These are phyloP conservation scores for Lutjanus campechanus DNA, from an alignment of 2,797 vertebrate species.

Conservation along the genomic window DNA sequence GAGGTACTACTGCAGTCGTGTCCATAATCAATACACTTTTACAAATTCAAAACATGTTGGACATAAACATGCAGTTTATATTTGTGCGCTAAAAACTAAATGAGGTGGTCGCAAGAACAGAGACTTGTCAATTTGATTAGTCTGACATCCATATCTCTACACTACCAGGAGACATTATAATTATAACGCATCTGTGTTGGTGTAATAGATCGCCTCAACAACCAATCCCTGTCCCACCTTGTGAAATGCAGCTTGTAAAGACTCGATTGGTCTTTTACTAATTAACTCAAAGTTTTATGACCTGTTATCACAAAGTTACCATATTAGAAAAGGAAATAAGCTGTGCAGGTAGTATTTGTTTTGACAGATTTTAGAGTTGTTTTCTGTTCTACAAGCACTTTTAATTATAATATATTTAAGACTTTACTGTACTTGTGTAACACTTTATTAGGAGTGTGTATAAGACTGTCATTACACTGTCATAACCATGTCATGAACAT, in stretches of 20 bases:
- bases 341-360: not conserved
- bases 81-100: not conserved
- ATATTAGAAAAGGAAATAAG: slow-evolving; percentile 24
- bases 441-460: too few species aligned
- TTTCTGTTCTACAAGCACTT: slow-evolving; percentile 48
- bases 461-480: too few species aligned
- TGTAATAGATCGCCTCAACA: not conserved
- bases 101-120: not conserved
- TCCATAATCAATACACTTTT: not conserved
- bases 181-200: not conserved
- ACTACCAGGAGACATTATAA: not conserved
- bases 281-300: not conserved
- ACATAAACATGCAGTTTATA: not conserved
- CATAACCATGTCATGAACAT: too few species aligned
- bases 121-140: not conserved
- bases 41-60: not conserved
- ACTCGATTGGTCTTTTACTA: not conserved
- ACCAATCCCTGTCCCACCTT: not conserved
- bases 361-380: not conserved
- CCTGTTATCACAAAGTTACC: not conserved
- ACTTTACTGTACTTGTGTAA: slow-evolving; percentile 12
- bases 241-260: not conserved
- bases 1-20: not conserved
- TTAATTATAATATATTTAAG: slow-evolving; percentile 31
- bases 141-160: not conserved